Evolutionary conservation across 2,888 invertebrate species (phyloP).

Genomic region (Chloroclysta siterata): DNA sequence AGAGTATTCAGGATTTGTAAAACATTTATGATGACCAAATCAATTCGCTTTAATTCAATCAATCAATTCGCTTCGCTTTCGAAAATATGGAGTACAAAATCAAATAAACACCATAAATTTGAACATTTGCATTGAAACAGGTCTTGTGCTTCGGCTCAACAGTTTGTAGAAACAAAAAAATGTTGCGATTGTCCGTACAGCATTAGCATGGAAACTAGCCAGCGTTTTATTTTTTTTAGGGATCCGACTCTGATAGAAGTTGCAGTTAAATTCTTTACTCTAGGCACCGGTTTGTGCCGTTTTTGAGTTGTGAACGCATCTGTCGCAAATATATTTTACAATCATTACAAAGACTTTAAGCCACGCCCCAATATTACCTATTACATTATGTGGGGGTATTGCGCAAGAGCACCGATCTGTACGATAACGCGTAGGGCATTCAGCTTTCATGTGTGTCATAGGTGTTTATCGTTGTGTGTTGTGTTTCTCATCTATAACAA

Average conservation of each 20-base stretch:
- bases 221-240: conserved; percentile 50
- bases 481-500: too few species aligned
- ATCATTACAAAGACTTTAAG: background rate
- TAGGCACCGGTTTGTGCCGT: conserved; percentile 4
- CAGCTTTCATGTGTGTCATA: too few species aligned
- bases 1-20: too few species aligned
- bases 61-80: background rate
- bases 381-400: too few species aligned
- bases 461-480: too few species aligned
- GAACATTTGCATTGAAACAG: conserved; percentile 10
- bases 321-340: background rate
- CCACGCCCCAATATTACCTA: too few species aligned
- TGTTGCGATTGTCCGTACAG: conserved; percentile 36
- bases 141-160: conserved; percentile 21
- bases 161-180: conserved; percentile 33
- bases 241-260: conserved; percentile 53
- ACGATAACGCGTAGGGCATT: too few species aligned
- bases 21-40: too few species aligned
- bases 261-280: conserved; percentile 49
- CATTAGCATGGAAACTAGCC: conserved; percentile 47
- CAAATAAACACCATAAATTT: conserved; percentile 9
- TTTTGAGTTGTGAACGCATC: background rate
- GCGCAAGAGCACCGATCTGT: too few species aligned
- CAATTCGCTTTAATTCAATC: too few species aligned
- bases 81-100: background rate